A percentile compares a stretch with the other conserved stretches of the same genome.
Conservation (phyloP, 1,140 invertebrate species). For the Aphis craccivora region DNA sequence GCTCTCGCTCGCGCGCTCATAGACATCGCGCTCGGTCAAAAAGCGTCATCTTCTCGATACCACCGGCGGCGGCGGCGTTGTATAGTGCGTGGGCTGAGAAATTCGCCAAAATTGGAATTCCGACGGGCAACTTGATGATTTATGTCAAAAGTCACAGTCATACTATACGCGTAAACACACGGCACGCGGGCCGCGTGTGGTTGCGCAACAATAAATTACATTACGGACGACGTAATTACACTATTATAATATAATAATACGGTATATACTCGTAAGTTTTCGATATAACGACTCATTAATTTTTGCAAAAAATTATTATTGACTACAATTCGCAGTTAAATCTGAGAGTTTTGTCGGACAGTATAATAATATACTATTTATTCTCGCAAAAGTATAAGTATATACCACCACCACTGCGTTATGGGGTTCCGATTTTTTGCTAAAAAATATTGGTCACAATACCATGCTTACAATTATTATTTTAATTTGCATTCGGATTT, state of each 20-base stretch:
- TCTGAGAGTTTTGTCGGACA: background rate
- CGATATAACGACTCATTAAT: background rate
- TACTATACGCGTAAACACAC: background rate
- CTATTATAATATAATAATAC: too few species aligned
- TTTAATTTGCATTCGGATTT: background rate
- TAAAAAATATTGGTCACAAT: background rate
- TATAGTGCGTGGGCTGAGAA: background rate
- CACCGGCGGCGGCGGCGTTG: background rate
- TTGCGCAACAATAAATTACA: background rate
- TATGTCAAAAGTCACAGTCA: conserved; percentile 4
- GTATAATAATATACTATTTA: background rate
- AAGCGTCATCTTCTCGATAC: background rate
- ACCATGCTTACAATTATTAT: background rate
- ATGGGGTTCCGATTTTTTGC: background rate
- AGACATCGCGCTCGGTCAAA: background rate
- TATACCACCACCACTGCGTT: too few species aligned
- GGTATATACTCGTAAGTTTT: background rate
- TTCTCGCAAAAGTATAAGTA: background rate
- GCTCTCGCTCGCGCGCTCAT: background rate
- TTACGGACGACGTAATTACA: background rate
- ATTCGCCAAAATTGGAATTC: conserved; percentile 43
- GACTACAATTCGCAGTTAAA: background rate
- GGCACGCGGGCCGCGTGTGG: too few species aligned
- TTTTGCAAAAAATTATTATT: background rate
- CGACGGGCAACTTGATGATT: conserved; percentile 21